phyloP scores from a whole-genome alignment of 2,113 vertebrate species.

The Epinephelus fuscoguttatus region DNA sequence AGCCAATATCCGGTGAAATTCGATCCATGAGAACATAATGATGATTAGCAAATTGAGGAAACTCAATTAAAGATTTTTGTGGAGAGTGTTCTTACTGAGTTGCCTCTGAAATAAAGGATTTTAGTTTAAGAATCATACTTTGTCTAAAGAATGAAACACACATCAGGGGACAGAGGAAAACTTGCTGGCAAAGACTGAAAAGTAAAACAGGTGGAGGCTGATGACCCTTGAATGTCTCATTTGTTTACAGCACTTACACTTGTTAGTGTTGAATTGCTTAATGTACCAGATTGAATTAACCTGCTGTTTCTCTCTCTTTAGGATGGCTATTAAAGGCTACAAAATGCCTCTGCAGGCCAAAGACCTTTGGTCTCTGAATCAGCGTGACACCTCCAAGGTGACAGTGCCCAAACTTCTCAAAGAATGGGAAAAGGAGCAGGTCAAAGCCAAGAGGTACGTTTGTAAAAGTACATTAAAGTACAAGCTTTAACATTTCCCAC shows the following conservation, averaged over 20 bases:
- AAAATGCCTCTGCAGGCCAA: constrained; percentile 90
- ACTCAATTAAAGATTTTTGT: constrained; percentile 35
- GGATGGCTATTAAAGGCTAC: constrained; percentile 93
- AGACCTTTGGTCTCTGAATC: constrained; percentile 94
- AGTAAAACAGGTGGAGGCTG: background rate
- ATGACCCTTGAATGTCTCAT: background rate
- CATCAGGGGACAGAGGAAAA: background rate
- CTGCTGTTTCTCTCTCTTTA: constrained; percentile 66
- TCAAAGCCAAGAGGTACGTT: constrained; percentile 78
- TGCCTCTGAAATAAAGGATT: constrained; percentile 9
- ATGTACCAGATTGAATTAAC: constrained; percentile 7
- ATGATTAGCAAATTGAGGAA: constrained; percentile 56
- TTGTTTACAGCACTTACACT: constrained; percentile 5
- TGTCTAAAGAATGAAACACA: background rate
- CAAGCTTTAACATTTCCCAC: background rate
- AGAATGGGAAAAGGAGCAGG: constrained; percentile 91
- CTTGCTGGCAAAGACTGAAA: background rate
- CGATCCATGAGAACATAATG: constrained; percentile 43
- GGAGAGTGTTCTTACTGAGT: constrained; percentile 7
- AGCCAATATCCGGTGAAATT: constrained; percentile 44
- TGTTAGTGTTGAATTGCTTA: background rate
- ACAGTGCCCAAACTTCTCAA: constrained; percentile 88
- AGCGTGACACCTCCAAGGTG: constrained; percentile 86
- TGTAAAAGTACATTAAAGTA: no score
- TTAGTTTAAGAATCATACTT: constrained; percentile 12